Percentiles rank a stretch among this genome's conserved stretches.
Evolutionary conservation across 2,888 invertebrate genomes (phyloP).

Genomic region (Sceliomorpha sp.): DNA sequence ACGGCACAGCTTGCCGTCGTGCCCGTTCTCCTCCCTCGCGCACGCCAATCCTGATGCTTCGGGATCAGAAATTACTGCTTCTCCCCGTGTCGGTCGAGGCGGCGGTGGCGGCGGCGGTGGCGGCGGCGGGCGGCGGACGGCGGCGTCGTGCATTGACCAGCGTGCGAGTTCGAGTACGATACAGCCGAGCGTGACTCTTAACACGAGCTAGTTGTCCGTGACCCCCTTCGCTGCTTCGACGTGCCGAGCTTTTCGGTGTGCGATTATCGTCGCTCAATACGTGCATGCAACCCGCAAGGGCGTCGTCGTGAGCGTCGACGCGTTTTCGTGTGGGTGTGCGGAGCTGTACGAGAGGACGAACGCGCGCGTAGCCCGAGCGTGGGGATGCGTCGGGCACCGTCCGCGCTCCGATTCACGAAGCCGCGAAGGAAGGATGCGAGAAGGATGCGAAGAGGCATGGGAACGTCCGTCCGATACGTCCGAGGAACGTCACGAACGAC

Average conservation of each 20-base stretch:
- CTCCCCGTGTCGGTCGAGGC: conserved; percentile 39
- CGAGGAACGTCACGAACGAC: conserved; percentile 11
- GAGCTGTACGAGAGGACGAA: conserved; percentile 38
- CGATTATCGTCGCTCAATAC: conserved; percentile 27
- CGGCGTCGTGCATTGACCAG: conserved; percentile 49
- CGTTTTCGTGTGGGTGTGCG: conserved; percentile 35
- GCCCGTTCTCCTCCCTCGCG: conserved; percentile 43
- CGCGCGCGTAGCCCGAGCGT: conserved; percentile 22
- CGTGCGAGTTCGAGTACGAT: conserved; percentile 53
- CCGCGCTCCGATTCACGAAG: conserved; percentile 48
- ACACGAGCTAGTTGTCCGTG: conserved; percentile 74
- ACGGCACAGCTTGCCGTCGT: conserved; percentile 15
- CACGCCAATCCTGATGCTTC: conserved; percentile 64
- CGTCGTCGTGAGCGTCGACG: neutral
- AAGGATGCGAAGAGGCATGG: conserved; percentile 47
- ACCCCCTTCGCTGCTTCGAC: conserved; percentile 63
- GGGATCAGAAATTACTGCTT: conserved; percentile 72
- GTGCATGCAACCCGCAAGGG: conserved; percentile 7
- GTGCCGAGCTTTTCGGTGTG: conserved; percentile 49
- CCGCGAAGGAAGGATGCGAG: conserved; percentile 28
- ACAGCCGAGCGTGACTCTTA: conserved; percentile 74
- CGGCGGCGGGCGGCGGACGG: too few species aligned
- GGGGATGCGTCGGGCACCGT: conserved; percentile 29
- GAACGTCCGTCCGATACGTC: conserved; percentile 30
- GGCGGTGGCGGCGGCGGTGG: too few species aligned